Evolutionary conservation across 2,113 vertebrate species (phyloP), one percentile per base, ranked within the genome.

Genomic region (Seriola rivoliana): DNA sequence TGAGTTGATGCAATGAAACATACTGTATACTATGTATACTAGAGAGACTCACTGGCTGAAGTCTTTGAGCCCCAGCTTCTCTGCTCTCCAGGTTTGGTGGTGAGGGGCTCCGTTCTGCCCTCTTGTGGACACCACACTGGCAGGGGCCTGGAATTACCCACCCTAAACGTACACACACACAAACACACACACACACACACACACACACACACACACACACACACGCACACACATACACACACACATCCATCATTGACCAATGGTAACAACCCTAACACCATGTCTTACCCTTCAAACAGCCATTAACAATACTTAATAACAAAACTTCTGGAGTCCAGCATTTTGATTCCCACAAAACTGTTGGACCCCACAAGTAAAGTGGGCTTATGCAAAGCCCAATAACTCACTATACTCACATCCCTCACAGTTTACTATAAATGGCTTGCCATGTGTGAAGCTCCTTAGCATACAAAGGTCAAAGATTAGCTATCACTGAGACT

Each of bases 61-160:
- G 64, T 50, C 32, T 88, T 90, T 66, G 85, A 71, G 3, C 13
- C 63, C 66, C 76, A 87, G 60, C 46, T 50, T 52, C 44, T 71
- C 68, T 87, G 77, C 13, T 79, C 73, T 62, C 10, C 70, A 14
- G 55, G 38, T 89, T 88, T 87, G 55, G 23, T 11, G 2, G 54
- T 23, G 40, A 86, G 62, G 1, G 71, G 40, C 32, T 87, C 88
- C 59, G 71, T 17, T 81, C 82, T 87, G 85, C 88, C 88, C 80
- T 92, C 92, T 89, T 84, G 82, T 90, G 91, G 88, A 81, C 84
- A 79, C 75, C 82, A 89, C 60, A 62, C 60, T 8, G 70, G 38
- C 23, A 89, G 52, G 10, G 80, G 76, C 58, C 72, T 84, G 44
- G 76, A 66, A 32, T 54, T 83, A 70, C 78, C 36, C 0, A 69